phyloP scores from a whole-genome alignment of 1,140 invertebrate species.

The Armadillidium nasatum region DNA sequence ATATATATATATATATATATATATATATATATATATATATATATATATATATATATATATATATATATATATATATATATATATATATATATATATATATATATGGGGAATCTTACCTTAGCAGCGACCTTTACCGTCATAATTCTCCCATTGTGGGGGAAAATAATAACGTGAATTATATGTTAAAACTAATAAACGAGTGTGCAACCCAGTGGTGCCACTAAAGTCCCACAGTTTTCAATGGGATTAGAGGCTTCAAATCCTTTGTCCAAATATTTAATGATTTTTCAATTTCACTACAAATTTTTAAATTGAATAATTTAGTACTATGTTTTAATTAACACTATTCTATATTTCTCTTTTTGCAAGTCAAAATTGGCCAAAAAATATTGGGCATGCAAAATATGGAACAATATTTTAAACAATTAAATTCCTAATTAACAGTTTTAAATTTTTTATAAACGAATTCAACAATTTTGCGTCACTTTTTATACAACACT shows the following conservation, averaged over 20 bases:
- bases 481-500: not conserved
- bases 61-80: not conserved
- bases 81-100: not conserved
- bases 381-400: no score
- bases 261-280: not conserved
- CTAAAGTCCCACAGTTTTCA: not conserved
- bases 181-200: not conserved
- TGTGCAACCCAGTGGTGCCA: not conserved
- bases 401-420: no score
- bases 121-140: conserved; percentile 4
- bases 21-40: conserved; percentile 4
- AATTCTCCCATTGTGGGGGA: not conserved
- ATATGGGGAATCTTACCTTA: not conserved
- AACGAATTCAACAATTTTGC: not conserved
- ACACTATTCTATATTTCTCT: not conserved
- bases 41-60: not conserved
- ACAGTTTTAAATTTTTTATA: not conserved
- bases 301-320: not conserved
- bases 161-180: not conserved
- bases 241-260: no score
- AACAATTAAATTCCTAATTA: no score
- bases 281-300: not conserved
- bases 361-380: not conserved
- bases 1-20: not conserved
- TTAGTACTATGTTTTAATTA: not conserved